Evolutionary conservation across 2,888 invertebrate genomes (phyloP).

Genomic region (Andrena hattorfiana): DNA sequence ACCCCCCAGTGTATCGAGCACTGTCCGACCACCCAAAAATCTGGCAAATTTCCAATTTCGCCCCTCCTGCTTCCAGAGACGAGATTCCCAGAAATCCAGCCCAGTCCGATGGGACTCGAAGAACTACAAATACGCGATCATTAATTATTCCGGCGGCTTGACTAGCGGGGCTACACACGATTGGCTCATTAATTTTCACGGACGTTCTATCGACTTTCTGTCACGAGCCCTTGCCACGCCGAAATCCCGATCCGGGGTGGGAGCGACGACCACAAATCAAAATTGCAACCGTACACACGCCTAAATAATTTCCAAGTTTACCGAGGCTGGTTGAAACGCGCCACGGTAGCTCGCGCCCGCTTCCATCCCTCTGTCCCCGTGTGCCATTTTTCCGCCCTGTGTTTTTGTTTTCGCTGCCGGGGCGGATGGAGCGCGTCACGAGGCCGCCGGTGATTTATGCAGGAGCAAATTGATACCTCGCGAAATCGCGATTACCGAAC

Average conservation of each 20-base stretch:
- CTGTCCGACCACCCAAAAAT: not conserved
- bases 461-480: slow-evolving; percentile 30
- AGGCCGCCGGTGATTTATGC: slow-evolving; percentile 25
- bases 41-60: slow-evolving; percentile 1
- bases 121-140: slow-evolving; percentile 59
- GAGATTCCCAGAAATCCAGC: not conserved
- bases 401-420: too few relatives aligned
- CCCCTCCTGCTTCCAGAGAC: not conserved
- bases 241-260: slow-evolving; percentile 60
- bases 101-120: slow-evolving; percentile 19
- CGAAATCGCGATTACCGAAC: slow-evolving; percentile 27
- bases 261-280: slow-evolving; percentile 66
- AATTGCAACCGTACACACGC: slow-evolving; percentile 47
- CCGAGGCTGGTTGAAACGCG: not conserved
- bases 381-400: not conserved
- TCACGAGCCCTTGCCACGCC: slow-evolving; percentile 60
- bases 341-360: not conserved
- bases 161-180: slow-evolving; percentile 61
- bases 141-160: slow-evolving; percentile 61
- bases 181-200: slow-evolving; percentile 73
- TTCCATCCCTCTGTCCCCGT: not conserved
- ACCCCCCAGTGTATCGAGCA: not conserved
- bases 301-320: slow-evolving; percentile 56
- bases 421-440: too few relatives aligned
- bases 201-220: slow-evolving; percentile 72